phyloP scores from a whole-genome alignment of 2,113 vertebrate genomes.

The Panthera tigris region DNA sequence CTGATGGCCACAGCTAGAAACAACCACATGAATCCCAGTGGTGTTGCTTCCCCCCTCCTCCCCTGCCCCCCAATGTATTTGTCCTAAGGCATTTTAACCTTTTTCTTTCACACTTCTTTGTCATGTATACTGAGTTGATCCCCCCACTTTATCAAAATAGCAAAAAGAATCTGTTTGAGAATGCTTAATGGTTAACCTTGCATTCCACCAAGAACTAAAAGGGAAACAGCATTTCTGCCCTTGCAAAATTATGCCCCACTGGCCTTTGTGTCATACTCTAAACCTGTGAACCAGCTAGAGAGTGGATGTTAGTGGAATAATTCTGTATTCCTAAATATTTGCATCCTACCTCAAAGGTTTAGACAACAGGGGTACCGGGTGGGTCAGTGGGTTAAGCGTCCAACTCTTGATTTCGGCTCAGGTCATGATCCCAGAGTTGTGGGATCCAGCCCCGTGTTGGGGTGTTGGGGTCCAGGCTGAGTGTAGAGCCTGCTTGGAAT shows the following conservation, averaged over 20 bases:
- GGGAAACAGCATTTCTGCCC: constrained; percentile 9
- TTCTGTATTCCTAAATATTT: background rate
- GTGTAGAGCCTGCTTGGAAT: too few relatives aligned
- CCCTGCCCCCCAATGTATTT: background rate
- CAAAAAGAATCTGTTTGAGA: constrained; percentile 8
- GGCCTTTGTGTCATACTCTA: background rate
- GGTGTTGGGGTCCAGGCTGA: too few relatives aligned
- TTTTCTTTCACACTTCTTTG: background rate
- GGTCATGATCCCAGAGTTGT: too few relatives aligned
- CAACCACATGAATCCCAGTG: background rate
- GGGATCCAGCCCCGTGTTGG: too few relatives aligned
- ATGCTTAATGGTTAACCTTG: constrained; percentile 37
- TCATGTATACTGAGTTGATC: background rate
- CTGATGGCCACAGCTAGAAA: constrained; percentile 13
- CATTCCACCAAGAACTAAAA: background rate
- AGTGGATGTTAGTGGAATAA: background rate
- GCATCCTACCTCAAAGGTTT: background rate
- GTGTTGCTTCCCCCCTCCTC: background rate
- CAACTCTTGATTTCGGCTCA: too few relatives aligned
- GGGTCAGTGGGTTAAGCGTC: too few relatives aligned
- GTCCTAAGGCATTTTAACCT: background rate
- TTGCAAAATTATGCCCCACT: background rate
- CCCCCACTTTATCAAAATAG: background rate
- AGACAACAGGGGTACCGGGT: background rate
- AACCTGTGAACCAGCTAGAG: background rate